Base-by-base conservation (phyloP, 2,113 vertebrate species). In the Physeter macrocephalus region DNA sequence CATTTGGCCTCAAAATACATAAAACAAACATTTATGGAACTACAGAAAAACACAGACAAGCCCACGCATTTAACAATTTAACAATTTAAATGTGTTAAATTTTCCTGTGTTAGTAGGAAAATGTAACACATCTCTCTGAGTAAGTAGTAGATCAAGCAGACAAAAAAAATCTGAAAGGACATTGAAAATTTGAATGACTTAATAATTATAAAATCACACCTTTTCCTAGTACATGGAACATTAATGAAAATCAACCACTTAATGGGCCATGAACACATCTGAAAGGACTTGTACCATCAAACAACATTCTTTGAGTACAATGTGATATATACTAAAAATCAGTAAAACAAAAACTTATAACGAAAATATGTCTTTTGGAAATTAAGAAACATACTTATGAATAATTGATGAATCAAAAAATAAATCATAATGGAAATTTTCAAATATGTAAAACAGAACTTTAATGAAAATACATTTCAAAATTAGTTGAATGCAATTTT, bases 331-430 rank as follows among this genome's bases (percentile, higher is more conserved):
- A 54, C 61, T 39, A 77, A 78, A 95, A 23, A 31, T 59, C 62
- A 82, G 39, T 31, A 43, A 52, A 93, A 88, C 27, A 23, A 91
- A 57, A 93, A 87, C 81, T 10, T 41, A 20, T 43, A 82, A 74
- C 11, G 27, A 67, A 61, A 92, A 82, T 52, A 64, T 57, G 52
- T 85, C 17, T 52, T 88, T 77, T 41, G 34, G 39, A 89, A 96
- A 74, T 74, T 80, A 74, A 92, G 39, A 85, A 90, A n/a, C 77
- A 78, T 21, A 84, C 17, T 59, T 43, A 66, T 64, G 81, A 93
- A 82, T 61, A 93, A 85, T 59, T 49, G 25, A 31, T 80, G 17
- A 92, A 67, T 82, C 90, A 36, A 96, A 59, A 61, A 96, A 92
- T 52, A 91, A 88, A 82, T 94, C 39, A 72, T 54, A 84, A 75